Evolutionary conservation across 2,888 invertebrate species (phyloP).

Genomic region (Chrysolina haemoptera): DNA sequence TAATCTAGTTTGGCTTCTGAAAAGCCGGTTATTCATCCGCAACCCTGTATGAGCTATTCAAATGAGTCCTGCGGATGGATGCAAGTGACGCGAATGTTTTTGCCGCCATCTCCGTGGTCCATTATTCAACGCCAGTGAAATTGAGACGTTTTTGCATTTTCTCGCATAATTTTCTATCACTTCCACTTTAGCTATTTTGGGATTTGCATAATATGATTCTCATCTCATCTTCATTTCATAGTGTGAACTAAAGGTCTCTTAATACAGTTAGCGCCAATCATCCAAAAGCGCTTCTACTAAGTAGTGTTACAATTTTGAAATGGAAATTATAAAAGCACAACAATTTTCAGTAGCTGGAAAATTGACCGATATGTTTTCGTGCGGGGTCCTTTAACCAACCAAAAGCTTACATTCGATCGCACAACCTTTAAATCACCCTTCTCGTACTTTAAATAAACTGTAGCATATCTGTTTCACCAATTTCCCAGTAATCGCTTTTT

Average conservation of each 20-base stretch:
- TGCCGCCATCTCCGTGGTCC: not conserved
- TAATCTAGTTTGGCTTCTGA: not conserved
- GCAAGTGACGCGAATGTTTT: slow-evolving; percentile 6
- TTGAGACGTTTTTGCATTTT: not conserved
- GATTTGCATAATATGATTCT: not conserved
- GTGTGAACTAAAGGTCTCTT: no score
- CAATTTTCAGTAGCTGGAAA: no score
- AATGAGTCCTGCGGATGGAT: not conserved
- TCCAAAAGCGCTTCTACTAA: no score
- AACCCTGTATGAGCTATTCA: not conserved
- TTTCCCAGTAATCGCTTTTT: not conserved
- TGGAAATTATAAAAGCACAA: no score
- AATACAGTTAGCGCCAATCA: no score
- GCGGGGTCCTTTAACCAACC: no score
- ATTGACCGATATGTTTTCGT: no score
- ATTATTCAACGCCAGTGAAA: not conserved
- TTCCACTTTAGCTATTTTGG: not conserved
- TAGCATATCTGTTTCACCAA: no score
- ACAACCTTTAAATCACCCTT: no score
- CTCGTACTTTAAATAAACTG: no score
- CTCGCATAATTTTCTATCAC: not conserved
- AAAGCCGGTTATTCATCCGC: not conserved
- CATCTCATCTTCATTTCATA: not conserved
- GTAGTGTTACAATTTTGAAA: no score
- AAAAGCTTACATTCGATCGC: no score